Base-by-base conservation (phyloP, 2,797 vertebrate species). In the Hylomyscus alleni region DNA sequence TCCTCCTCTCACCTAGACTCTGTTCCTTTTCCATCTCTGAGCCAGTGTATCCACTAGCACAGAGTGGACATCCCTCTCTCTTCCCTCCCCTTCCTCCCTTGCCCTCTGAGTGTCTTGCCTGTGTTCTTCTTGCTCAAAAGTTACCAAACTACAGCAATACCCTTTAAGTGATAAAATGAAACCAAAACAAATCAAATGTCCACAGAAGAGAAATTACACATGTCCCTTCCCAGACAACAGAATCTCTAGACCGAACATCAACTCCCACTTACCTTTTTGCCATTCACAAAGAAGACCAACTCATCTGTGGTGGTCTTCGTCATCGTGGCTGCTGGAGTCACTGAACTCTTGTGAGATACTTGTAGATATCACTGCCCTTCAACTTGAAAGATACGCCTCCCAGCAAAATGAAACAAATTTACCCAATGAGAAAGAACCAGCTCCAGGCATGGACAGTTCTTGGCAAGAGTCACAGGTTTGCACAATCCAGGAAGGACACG, bases 221-320 rank as follows among this genome's bases (percentile, higher is more conserved):
- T 0, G 2, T 10, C 4, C 60, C 73, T 69, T 58, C 31, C n/a
- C 29, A 6, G 60, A 6, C 29, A 91, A 24, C 75, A 76, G 37
- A 82, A 7, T 95, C 95, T 67, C 24, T n/a, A 17, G 83, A 58
- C 19, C 97, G 81, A 91, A 96, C 40, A 44, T 82, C 56, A 19
- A 81, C 40, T 84, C 77, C 92, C 92, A 85, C 98, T 98, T 98
- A 99, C 99, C 99, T 99, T 99, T 97, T 97, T 99, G 90, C 99
- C 99, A 96, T 99, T 99, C 96, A 99, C 98, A 98, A 99, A 99
- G 98, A 99, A 99, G 97, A 99, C 96, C 96, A 99, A 92, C 73
- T 99, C 98, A 50, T 99, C 98, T 0, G 95, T 69, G 82, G 97
- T 58, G 0, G 95, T 67, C 83, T 96, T 58, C 56, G 56, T 93